Evolutionary conservation across 1,140 invertebrate species (phyloP), one percentile per base, ranked within the genome.

Genomic region (Pachyrhynchus sulphureomaculatus): DNA sequence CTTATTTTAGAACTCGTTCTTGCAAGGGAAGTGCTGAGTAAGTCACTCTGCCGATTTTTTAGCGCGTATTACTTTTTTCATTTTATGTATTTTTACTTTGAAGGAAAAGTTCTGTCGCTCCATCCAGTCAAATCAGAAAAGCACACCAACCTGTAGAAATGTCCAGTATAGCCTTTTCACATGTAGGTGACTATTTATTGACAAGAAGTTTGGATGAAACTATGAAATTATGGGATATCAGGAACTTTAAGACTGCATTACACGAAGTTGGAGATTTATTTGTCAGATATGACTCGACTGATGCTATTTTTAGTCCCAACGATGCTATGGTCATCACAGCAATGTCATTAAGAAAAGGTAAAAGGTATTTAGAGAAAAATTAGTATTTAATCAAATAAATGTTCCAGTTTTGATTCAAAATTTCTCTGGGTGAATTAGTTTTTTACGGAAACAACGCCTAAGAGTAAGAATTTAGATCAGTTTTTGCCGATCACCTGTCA

Each of bases 301-400:
- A 98, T 68, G 95, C 93, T 69, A 85, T 87, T 64, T 98, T 97
- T 70, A 96, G 94, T 79, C 97, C 97, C 0, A 90, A 96, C 77
- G 96, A 99, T 76, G 81, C 84, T 2, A 80, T 98, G 69, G 76
- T 98, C 0, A 84, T 95, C 10, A 98, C 96, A 0, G 95, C 93
- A 34, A 86, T 90, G 42, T 97, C 95, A 0, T 68, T 94, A 12
- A 80, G 83, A 32, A 90, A 87, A 70, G 86, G 83, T 39, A 73
- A 17, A 17, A 10, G 21, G 12, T 41, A 41, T 41, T 41, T 12
- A 24, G 29, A 23, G 3, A 18, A 45, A 41, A 4, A 6, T 18
- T 41, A 15, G 5, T 41, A 15, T 5, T 13, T 13, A 13, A 18
- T 15, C 5, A 41, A 6, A 6, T 8, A 41, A 18, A 5, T n/a